Base-by-base conservation (phyloP, 2,113 vertebrate genomes). In the Caranx melampygus region DNA sequence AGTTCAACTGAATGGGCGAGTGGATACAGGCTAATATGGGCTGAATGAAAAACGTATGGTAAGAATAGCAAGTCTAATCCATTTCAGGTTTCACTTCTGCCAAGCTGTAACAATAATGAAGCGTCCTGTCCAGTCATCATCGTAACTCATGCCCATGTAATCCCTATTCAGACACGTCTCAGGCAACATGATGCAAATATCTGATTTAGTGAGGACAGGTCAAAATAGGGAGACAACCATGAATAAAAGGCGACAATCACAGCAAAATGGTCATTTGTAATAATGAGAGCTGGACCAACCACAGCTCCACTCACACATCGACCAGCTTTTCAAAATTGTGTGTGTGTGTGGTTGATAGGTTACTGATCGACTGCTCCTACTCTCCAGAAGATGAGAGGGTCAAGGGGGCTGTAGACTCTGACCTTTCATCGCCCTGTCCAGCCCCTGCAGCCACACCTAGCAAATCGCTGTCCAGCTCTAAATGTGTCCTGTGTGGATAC, bases 31-130 rank as follows among this genome's bases (percentile, higher is more conserved):
- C 83, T 84, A 71, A 90, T 84, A 79, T 14, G 35, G 79, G 26
- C 84, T 65, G 87, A 89, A 87, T 88, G 79, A 89, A 83, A 70
- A 4, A 63, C 6, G 33, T 20, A 54, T n/a, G 73, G 79, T 85
- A 85, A 89, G 85, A 92, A 87, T 80, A 87, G 90, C 47, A n/a
- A 69, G 72, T 63, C 63, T 88, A 89, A 92, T 90, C 86, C 82
- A 87, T 86, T 89, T 82, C 82, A 79, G 75, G 80, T 85, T 85
- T 84, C 75, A 68, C 84, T 82, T 65, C 69, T 69, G 79, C 75
- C 68, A 83, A 73, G 83, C 76, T 87, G 86, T 79, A 80, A 83
- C 9, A 16, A 76, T 84, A 79, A 88, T 87, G 54, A 74, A 80
- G 75, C 68, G 47, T 42, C 59, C 68, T 31, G 75, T 75, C 80